Evolutionary conservation across 2,113 vertebrate genomes (phyloP), one percentile per base, ranked within the genome.

Genomic region (Muscicapa adusta): DNA sequence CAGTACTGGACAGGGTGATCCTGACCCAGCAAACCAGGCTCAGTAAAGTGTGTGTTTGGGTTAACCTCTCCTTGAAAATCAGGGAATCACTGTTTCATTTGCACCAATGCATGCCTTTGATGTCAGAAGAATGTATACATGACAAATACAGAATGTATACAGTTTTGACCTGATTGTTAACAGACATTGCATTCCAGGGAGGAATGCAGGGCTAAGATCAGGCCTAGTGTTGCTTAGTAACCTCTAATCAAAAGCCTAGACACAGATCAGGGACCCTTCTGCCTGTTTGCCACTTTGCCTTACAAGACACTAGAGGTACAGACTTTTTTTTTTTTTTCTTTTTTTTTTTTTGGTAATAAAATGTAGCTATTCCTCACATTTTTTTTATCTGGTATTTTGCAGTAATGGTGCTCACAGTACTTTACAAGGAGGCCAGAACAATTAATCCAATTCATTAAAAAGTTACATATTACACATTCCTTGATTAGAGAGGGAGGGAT

Each of bases 201-300:
- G 76, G 70, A 94, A 66, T 60, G 48, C 57, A 50, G 40, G n/a
- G 60, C 18, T 88, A 60, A 75, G 20, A 85, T 89, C 62, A 73
- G 81, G 36, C 51, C 78, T 76, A 34, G 33, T 51, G 78, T 94
- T 94, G 78, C 89, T 91, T 78, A 81, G 83, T 88, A 89, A 92
- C 47, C 62, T 67, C 83, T 94, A 75, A 78, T 51, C 60, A 84
- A 79, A 83, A 73, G 57, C 68, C 24, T 51, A 86, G 72, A 18
- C 60, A 78, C 56, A 71, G 89, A 84, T 90, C 48, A 81, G 75
- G 90, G 70, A 63, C 3, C 14, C 9, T 76, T 61, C 68, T 91
- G 56, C 31, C 56, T 42, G 25, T 29, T 40, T 56, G 25, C 50
- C 50, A 70, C 86, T 61, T 67, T 88, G 42, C 28, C 15, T 90